These are phyloP conservation scores for Trissolcus basalis DNA, from an alignment of 1,140 invertebrate genomes.

Conservation along the genomic window DNA sequence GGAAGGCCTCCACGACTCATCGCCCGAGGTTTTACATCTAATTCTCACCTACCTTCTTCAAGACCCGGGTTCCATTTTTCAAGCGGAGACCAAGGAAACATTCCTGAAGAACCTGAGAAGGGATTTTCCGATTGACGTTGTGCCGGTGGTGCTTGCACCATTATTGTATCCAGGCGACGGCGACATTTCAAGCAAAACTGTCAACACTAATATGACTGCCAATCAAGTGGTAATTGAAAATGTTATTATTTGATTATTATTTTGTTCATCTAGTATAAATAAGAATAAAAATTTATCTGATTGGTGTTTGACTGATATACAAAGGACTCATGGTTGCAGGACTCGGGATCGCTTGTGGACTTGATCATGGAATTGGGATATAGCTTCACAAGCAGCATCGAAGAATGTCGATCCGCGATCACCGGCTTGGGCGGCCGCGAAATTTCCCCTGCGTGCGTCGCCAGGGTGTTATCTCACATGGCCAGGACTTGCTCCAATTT, in stretches of 20 bases:
- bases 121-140: constrained; percentile 91
- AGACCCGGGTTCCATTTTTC: constrained; percentile 76
- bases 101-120: constrained; percentile 87
- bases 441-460: constrained; percentile 86
- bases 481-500: constrained; percentile 85
- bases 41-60: constrained; percentile 82
- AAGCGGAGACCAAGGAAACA: constrained; percentile 84
- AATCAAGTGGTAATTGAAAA: constrained; percentile 78
- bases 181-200: constrained; percentile 81
- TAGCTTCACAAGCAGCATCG: constrained; percentile 88
- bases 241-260: constrained; percentile 34
- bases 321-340: constrained; percentile 67
- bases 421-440: constrained; percentile 85
- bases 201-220: constrained; percentile 75
- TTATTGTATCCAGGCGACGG: constrained; percentile 87
- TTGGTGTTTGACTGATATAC: no score
- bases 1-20: constrained; percentile 90
- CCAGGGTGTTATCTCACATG: constrained; percentile 91
- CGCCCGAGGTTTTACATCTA: constrained; percentile 90
- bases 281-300: no score
- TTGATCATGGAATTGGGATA: constrained; percentile 93
- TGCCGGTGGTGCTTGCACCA: constrained; percentile 91
- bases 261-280: no score
- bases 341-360: constrained; percentile 85
- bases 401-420: constrained; percentile 91